Conservation (phyloP, 2,888 invertebrate species). For the Lumbricus terrestris region DNA sequence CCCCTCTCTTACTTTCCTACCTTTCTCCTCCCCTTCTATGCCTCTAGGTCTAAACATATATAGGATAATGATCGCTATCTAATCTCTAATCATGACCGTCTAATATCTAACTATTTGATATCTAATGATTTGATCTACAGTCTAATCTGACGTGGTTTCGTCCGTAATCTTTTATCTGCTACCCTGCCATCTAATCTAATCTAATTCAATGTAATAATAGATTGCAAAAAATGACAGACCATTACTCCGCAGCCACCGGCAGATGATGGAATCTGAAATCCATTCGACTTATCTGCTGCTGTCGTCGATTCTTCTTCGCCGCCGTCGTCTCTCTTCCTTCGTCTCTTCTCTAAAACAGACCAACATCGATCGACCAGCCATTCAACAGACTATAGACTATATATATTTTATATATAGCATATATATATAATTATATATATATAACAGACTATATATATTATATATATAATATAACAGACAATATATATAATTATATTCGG, state of each 20-base stretch:
- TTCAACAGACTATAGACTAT: no score
- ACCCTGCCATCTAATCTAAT: not conserved
- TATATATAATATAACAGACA: no score
- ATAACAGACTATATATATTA: no score
- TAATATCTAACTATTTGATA: not conserved
- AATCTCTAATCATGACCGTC: no score
- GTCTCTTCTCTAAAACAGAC: not conserved
- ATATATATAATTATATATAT: no score
- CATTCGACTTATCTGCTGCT: not conserved
- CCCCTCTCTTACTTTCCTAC: not conserved
- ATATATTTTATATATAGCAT: no score
- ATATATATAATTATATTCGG: no score
- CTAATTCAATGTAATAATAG: not conserved
- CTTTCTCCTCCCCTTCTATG: not conserved
- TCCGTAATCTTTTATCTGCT: no score
- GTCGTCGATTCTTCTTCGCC: not conserved
- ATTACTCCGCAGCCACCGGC: conserved; percentile 26
- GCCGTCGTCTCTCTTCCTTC: not conserved
- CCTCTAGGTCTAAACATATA: no score
- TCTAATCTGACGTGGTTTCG: no score
- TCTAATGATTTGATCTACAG: no score
- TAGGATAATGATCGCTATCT: no score
- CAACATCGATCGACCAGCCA: not conserved
- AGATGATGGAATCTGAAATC: conserved; percentile 23
- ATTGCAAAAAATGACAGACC: conserved; percentile 13